A percentile compares a stretch with the other conserved stretches of the same genome.
These are phyloP conservation scores for Myiotriccus ornatus DNA, from an alignment of 2,797 vertebrate species.

Conservation along the genomic window DNA sequence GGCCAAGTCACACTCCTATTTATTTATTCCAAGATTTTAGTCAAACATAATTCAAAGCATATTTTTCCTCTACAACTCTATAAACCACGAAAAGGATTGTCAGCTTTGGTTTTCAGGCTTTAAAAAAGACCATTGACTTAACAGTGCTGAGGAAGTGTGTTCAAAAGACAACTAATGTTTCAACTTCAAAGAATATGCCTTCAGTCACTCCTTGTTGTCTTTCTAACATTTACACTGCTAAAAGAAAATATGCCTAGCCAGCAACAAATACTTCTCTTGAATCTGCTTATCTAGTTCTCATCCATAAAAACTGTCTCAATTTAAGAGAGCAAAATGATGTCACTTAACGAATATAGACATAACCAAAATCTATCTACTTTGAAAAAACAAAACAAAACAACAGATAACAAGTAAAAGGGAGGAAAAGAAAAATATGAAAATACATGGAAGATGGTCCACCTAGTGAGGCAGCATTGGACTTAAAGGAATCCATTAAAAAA, in stretches of 20 bases:
- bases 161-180: constrained; percentile 30
- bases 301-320: background rate
- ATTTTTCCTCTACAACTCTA: background rate
- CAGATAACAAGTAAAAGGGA: background rate
- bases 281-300: constrained; percentile 24
- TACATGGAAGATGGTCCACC: background rate
- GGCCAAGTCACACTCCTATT: background rate
- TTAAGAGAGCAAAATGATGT: background rate
- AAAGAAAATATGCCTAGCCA: background rate
- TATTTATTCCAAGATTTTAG: background rate
- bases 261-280: background rate
- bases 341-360: background rate
- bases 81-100: background rate
- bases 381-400: background rate
- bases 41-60: constrained; percentile 17
- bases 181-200: constrained; percentile 26
- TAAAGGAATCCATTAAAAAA: background rate
- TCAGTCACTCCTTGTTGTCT: constrained; percentile 22
- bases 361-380: background rate
- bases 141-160: background rate
- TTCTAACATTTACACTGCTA: constrained; percentile 25
- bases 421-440: background rate
- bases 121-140: background rate
- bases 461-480: background rate
- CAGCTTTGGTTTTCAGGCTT: background rate